A percentile compares a stretch with the other conserved stretches of the same genome.
These are phyloP conservation scores for Taurulus bubalis DNA, from an alignment of 2,113 vertebrate species.

Conservation along the genomic window DNA sequence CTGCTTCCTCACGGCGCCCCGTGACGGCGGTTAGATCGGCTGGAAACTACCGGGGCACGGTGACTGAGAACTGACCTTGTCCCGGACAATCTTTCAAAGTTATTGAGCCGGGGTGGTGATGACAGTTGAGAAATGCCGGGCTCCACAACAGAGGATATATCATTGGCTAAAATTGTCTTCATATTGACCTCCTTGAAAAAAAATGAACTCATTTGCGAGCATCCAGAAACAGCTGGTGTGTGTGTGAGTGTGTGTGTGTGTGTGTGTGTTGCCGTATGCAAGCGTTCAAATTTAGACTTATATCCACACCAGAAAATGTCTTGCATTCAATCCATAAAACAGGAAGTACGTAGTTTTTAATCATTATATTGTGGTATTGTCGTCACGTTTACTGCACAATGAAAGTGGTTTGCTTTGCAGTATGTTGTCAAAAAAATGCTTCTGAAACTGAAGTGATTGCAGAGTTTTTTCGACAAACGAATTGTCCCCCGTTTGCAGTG, in stretches of 20 bases:
- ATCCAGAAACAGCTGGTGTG: constrained; percentile 20
- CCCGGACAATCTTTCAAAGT: constrained; percentile 80
- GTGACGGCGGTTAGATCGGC: constrained; percentile 48
- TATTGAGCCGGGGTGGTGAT: constrained; percentile 77
- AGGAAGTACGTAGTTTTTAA: background rate
- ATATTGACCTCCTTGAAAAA: constrained; percentile 80
- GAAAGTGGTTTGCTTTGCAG: background rate
- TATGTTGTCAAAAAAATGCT: background rate
- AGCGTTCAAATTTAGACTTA: background rate
- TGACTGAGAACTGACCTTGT: constrained; percentile 82
- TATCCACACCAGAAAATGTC: background rate
- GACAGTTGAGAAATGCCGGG: constrained; percentile 82
- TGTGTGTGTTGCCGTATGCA: background rate
- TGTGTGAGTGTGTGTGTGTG: constrained; percentile 15
- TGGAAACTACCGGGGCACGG: constrained; percentile 65
- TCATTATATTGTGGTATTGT: background rate
- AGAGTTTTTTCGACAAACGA: background rate
- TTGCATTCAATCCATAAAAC: constrained; percentile 7
- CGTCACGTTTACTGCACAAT: background rate
- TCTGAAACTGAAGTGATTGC: background rate
- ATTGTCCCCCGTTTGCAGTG: constrained; percentile 23
- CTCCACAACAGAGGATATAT: constrained; percentile 77
- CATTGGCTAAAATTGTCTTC: constrained; percentile 79
- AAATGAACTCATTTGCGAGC: constrained; percentile 66
- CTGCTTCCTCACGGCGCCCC: constrained; percentile 40